phyloP scores from a whole-genome alignment of 2,113 vertebrate species.

The Coturnix japonica region DNA sequence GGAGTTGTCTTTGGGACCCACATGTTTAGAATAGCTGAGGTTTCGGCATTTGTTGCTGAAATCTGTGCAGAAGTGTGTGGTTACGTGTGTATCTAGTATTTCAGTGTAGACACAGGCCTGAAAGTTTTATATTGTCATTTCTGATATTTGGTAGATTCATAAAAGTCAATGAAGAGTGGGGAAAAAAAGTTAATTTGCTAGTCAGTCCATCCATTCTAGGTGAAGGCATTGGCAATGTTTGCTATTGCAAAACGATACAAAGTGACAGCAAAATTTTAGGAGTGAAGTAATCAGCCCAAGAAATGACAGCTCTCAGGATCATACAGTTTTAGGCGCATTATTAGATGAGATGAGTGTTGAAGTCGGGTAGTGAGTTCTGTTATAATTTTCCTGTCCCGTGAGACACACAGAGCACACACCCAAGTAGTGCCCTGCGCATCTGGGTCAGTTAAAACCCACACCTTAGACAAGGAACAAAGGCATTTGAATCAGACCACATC shows the following conservation, averaged over 20 bases:
- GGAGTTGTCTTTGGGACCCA: background rate
- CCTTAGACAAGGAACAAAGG: background rate
- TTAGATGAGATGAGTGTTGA: background rate
- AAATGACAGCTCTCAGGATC: background rate
- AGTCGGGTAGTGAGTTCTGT: background rate
- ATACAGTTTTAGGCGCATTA: background rate
- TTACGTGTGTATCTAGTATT: background rate
- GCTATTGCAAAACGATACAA: background rate
- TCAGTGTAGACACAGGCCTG: fast-evolving
- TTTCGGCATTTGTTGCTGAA: background rate
- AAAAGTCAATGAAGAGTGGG: background rate
- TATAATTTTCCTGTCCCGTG: background rate
- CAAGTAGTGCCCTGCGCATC: background rate
- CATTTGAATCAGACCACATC: background rate
- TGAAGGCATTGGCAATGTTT: background rate
- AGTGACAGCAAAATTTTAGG: background rate
- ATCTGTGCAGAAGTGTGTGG: background rate
- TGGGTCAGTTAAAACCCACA: too few relatives aligned
- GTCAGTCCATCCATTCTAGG: background rate
- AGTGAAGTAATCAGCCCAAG: background rate
- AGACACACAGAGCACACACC: background rate
- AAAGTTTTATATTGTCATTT: background rate
- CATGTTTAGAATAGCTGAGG: background rate
- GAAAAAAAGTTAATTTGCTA: background rate
- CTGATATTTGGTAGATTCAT: background rate